A percentile compares a stretch with the other conserved stretches of the same genome.
phyloP scores from a whole-genome alignment of 2,113 vertebrate genomes.

The Anhinga rufa region DNA sequence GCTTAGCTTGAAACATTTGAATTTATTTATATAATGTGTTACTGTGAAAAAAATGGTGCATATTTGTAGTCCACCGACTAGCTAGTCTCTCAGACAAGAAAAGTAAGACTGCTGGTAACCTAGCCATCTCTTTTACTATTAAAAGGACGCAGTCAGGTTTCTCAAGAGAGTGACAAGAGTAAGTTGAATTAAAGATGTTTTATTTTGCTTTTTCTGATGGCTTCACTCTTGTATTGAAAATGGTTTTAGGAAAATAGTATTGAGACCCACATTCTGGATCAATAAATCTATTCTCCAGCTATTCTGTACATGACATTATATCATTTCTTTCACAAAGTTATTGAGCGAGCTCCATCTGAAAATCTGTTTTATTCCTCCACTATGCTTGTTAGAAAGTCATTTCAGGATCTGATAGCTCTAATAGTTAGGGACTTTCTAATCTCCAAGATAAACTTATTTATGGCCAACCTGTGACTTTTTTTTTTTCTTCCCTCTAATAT shows the following conservation, averaged over 20 bases:
- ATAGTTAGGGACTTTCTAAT: not conserved
- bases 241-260: not conserved
- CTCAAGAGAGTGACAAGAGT: not conserved
- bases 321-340: not conserved
- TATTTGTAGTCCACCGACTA: not conserved
- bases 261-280: not conserved
- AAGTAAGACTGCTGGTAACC: not conserved
- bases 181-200: not conserved
- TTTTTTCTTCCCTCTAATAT: fast-evolving
- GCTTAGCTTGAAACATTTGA: constrained; percentile 69
- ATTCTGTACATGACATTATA: not conserved
- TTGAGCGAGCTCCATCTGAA: not conserved
- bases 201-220: not conserved
- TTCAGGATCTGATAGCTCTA: not conserved
- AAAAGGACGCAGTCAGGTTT: not conserved
- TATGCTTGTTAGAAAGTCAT: not conserved
- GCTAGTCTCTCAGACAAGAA: not conserved
- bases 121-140: not conserved
- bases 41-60: not conserved
- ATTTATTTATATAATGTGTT: constrained; percentile 64
- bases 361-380: not conserved
- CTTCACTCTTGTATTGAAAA: not conserved
- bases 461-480: not conserved
- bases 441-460: not conserved
- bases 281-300: not conserved